Percentiles rank a stretch among this genome's conserved stretches.
These are phyloP conservation scores for Quadroppia sp. DNA, from an alignment of 2,888 invertebrate genomes.

Conservation along the genomic window DNA sequence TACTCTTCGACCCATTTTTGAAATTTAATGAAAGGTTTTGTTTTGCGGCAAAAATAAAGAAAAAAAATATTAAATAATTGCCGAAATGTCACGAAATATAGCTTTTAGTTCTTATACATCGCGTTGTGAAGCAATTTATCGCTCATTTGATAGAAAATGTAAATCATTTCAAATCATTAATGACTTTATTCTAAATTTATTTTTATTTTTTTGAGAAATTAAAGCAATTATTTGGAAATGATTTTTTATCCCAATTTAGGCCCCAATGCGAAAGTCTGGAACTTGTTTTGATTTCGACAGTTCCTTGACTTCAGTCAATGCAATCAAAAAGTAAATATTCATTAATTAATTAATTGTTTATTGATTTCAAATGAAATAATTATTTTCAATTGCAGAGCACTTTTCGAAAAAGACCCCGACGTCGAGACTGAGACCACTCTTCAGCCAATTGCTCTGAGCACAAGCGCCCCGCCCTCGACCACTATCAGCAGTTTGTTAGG, in stretches of 20 bases:
- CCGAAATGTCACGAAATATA: no score
- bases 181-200: no score
- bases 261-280: conserved; percentile 67
- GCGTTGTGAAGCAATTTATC: no score
- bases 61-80: no score
- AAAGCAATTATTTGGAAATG: no score
- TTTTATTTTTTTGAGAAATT: no score
- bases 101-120: no score
- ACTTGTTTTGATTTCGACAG: conserved; percentile 80
- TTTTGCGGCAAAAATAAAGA: no score
- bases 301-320: conserved; percentile 64
- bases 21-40: no score
- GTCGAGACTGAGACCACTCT: conserved; percentile 49
- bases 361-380: conserved; percentile 4
- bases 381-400: conserved; percentile 50
- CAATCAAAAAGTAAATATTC: conserved; percentile 68
- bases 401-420: conserved; percentile 51
- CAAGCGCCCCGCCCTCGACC: conserved; percentile 54
- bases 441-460: conserved; percentile 50
- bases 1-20: no score
- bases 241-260: conserved; percentile 50
- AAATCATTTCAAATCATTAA: no score
- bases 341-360: conserved; percentile 40
- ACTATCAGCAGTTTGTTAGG: conserved; percentile 61
- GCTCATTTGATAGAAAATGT: no score